A percentile compares a stretch with the other conserved stretches of the same genome.
These are phyloP conservation scores for Grammomys dolichurus DNA, from an alignment of 2,113 vertebrate species.

Conservation along the genomic window DNA sequence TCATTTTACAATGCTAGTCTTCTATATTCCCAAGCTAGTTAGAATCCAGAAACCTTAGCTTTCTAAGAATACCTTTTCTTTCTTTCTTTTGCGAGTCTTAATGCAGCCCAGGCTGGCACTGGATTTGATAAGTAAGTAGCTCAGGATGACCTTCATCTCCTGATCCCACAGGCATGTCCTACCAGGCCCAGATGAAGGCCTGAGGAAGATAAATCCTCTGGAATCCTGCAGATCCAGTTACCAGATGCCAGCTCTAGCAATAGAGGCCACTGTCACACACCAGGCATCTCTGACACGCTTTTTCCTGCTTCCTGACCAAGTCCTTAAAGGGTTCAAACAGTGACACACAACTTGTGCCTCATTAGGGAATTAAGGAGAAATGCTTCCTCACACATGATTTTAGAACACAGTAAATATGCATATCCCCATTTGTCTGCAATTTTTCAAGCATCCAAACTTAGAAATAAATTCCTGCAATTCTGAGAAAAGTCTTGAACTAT, in stretches of 20 bases:
- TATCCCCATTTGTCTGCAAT: not conserved
- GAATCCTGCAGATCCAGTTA: slow-evolving; percentile 23
- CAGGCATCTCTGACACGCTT: slow-evolving; percentile 52
- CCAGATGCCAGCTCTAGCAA: slow-evolving; percentile 34
- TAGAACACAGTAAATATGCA: not conserved
- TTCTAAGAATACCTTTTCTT: not conserved
- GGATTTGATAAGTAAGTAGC: no score
- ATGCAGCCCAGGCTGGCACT: not conserved
- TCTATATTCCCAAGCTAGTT: not conserved
- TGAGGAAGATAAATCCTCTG: not conserved
- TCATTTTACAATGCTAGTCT: not conserved
- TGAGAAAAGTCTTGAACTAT: not conserved
- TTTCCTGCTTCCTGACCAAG: slow-evolving; percentile 44
- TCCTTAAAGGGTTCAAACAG: not conserved
- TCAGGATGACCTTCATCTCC: not conserved
- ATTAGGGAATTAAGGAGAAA: not conserved
- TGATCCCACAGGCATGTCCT: not conserved
- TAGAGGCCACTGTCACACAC: slow-evolving; percentile 17
- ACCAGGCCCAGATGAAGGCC: not conserved
- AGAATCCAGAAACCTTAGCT: not conserved
- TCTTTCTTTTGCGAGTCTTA: not conserved
- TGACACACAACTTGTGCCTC: not conserved
- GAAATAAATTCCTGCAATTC: not conserved
- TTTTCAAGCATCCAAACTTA: not conserved
- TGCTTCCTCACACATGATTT: not conserved